phyloP scores from a whole-genome alignment of 2,113 vertebrate genomes.

The Spheniscus mendiculus region DNA sequence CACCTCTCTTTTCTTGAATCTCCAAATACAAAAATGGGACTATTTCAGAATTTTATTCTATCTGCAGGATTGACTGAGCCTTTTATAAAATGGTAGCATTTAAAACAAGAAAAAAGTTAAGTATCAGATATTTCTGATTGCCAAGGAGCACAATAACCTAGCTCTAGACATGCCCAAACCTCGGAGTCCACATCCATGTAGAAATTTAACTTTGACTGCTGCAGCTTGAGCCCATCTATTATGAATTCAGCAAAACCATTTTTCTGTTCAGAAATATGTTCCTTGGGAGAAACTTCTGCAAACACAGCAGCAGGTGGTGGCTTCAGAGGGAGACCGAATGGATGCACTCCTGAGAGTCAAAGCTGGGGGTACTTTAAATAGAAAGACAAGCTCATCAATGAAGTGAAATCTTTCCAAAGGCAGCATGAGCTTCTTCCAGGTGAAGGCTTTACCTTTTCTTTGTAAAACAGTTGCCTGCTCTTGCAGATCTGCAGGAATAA shows the following conservation, averaged over 20 bases:
- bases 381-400: not conserved
- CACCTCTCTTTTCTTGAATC: not conserved
- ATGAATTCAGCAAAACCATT: not conserved
- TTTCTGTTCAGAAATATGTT: not conserved
- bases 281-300: not conserved
- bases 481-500: not conserved
- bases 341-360: not conserved
- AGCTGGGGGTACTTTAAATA: not conserved
- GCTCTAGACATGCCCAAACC: not conserved
- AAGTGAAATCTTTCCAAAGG: not conserved
- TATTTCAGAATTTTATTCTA: not conserved
- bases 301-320: not conserved
- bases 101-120: not conserved
- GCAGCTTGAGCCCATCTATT: not conserved
- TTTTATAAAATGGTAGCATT: not conserved
- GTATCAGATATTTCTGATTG: not conserved
- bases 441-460: not conserved
- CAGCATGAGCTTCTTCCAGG: not conserved
- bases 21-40: not conserved
- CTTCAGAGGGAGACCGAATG: not conserved
- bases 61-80: not conserved
- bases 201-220: not conserved
- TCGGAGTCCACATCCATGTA: not conserved
- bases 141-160: not conserved
- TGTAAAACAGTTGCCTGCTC: not conserved